A percentile compares a stretch with the other conserved stretches of the same genome.
These are phyloP conservation scores for Enoplosus armatus DNA, from an alignment of 2,797 vertebrate genomes.

Conservation along the genomic window DNA sequence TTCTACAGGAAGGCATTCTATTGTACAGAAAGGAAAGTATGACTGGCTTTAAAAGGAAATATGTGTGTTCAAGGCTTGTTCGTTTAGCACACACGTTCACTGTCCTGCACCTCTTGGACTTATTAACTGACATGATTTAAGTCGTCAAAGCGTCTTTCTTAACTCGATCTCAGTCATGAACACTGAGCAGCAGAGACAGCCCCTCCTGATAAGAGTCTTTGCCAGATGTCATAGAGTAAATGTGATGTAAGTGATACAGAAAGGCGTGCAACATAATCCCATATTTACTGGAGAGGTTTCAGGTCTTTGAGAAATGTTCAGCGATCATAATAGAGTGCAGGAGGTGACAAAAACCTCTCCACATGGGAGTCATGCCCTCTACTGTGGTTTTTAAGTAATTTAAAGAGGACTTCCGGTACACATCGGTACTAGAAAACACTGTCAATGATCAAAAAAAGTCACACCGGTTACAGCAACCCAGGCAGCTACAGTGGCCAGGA, in stretches of 20 bases:
- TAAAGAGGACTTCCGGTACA: neutral
- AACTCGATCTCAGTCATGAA: neutral
- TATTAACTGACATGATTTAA: neutral
- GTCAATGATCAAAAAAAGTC: slow-evolving; percentile 71
- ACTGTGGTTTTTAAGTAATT: neutral
- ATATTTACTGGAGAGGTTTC: neutral
- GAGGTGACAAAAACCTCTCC: neutral
- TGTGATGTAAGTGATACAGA: neutral
- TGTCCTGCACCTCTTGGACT: neutral
- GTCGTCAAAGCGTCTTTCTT: too few relatives aligned
- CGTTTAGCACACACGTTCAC: neutral
- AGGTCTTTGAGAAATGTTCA: neutral
- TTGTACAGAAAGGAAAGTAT: neutral
- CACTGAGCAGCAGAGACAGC: neutral
- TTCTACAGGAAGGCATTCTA: neutral
- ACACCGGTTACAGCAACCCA: slow-evolving; percentile 31
- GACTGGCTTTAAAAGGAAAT: neutral
- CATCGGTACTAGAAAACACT: slow-evolving; percentile 19
- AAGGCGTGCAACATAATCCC: neutral
- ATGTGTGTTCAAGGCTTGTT: too few relatives aligned
- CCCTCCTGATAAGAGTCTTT: neutral
- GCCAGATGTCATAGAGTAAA: neutral
- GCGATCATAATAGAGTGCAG: neutral
- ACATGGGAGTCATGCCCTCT: neutral
- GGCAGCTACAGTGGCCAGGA: slow-evolving; percentile 52